Evolutionary conservation across 2,113 vertebrate genomes (phyloP), one percentile per base, ranked within the genome.

Genomic region (Rissa tridactyla): DNA sequence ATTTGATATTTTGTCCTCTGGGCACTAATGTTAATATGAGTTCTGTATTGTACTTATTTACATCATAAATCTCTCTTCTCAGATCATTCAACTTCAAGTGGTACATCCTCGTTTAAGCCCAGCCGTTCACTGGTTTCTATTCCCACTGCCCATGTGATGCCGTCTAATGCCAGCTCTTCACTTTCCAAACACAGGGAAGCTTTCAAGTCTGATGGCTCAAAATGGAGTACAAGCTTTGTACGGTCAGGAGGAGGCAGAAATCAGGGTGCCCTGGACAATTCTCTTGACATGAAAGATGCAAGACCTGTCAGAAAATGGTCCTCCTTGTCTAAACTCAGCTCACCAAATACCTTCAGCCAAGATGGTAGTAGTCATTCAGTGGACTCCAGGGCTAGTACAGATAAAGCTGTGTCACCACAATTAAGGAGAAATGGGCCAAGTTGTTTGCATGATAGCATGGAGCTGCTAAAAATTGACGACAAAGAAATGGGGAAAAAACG

Each of bases 41-140:
- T 77, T 92, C 38, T 83, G 26, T 88, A 8, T 78, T 95, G 42
- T 23, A 27, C 44, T 80, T 82, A 88, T 0, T 97, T 83, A 96
- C 1, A 0, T 60, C 60, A 30, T 91, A 13, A 88, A 62, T 94
- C 40, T 96, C 55, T 98, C 32, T 96, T 70, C 79, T 20, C 97
- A 99, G 99, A 99, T 97, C 99, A 99, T 96, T 99, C 99, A 96
- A 99, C 98, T 70, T 99, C 99, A 92, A 99, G 99, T 92, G 98
- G 98, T 86, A 98, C 98, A 0, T 98, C 98, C 54, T 98, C 98
- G 13, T 99, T 99, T 95, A 98, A 98, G 92, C 98, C 98, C 86
- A 98, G 98, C 97, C 93, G 96, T 42, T 98, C 98, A 22, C 96
- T 98, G 94, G 96, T 98, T 79, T 98, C 98, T 83, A 98, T 99